A percentile compares a stretch with the other conserved stretches of the same genome.
phyloP scores from a whole-genome alignment of 2,113 vertebrate genomes.

The Gymnarchus niloticus region DNA sequence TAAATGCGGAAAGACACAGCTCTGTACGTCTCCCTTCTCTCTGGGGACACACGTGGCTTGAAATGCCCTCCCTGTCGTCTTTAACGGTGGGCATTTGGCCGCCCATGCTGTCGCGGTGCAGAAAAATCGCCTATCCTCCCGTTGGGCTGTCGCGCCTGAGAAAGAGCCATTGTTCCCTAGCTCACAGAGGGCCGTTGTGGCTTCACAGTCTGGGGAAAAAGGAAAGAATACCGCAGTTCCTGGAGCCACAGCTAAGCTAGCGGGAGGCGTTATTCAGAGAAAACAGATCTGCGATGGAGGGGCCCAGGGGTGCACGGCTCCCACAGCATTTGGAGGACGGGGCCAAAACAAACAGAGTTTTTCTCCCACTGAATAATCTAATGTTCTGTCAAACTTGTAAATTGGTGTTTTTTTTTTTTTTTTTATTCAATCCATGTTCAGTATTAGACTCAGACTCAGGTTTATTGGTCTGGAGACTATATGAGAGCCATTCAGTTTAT shows the following conservation, averaged over 20 bases:
- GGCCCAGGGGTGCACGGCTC: neutral
- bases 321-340: neutral
- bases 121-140: neutral
- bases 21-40: neutral
- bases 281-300: neutral
- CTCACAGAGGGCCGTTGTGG: slow-evolving; percentile 10
- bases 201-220: neutral
- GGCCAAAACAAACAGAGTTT: neutral
- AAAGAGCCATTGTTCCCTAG: neutral
- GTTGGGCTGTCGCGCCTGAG: neutral
- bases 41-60: no score
- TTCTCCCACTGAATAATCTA: neutral
- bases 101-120: neutral
- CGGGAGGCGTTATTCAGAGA: neutral
- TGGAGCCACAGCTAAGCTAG: neutral
- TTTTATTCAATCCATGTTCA: no score
- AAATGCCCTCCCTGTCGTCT: neutral
- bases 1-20: no score
- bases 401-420: no score
- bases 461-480: no score
- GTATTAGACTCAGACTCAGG: neutral
- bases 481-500: neutral
- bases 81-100: no score
- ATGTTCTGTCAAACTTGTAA: neutral
- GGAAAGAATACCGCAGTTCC: neutral